These are phyloP conservation scores for Epicampocera succincta DNA, from an alignment of 2,888 invertebrate genomes.

Conservation along the genomic window DNA sequence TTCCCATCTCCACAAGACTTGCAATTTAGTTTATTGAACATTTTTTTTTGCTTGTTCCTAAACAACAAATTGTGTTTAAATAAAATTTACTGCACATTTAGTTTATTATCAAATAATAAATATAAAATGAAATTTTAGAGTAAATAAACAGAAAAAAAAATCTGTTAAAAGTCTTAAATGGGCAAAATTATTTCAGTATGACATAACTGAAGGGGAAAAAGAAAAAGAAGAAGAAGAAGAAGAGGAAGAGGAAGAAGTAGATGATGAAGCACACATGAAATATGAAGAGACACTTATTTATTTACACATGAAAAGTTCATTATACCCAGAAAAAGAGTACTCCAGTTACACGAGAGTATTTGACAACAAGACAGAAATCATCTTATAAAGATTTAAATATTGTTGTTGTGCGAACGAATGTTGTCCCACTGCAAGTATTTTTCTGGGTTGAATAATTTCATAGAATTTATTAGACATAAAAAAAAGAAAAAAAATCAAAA, in stretches of 20 bases:
- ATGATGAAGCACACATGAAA: neutral
- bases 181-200: constrained; percentile 9
- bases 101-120: constrained; percentile 37
- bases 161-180: constrained; percentile 13
- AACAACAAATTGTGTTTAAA: constrained; percentile 40
- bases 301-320: constrained; percentile 52
- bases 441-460: constrained; percentile 5
- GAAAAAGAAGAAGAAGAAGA: neutral
- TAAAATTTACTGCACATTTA: constrained; percentile 46
- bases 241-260: no score
- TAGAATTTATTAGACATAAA: constrained; percentile 30
- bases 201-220: neutral
- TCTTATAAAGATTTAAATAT: neutral
- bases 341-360: constrained; percentile 12
- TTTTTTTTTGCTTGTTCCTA: neutral
- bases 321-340: constrained; percentile 21
- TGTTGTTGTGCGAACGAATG: neutral
- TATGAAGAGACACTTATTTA: constrained; percentile 38
- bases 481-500: neutral
- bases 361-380: neutral
- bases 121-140: constrained; percentile 15
- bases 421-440: neutral
- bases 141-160: constrained; percentile 7
- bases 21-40: constrained; percentile 44
- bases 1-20: constrained; percentile 10